Evolutionary conservation across 2,113 vertebrate genomes (phyloP).

Genomic region (Lampris megalopsis): DNA sequence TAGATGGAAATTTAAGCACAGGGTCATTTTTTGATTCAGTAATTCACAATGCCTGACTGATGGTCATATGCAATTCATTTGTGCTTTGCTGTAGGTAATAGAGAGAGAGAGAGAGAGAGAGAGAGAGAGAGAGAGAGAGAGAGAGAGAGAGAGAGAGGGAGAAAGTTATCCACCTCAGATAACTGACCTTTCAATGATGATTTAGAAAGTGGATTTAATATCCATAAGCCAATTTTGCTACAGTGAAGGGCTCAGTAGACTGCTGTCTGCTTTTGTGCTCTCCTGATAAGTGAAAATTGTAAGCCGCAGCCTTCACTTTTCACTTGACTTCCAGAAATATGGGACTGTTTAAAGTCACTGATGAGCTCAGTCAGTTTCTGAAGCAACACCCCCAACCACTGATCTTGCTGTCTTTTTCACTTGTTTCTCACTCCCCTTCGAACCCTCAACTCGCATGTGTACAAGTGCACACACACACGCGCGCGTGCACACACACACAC

Average conservation of each 20-base stretch:
- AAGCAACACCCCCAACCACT: neutral
- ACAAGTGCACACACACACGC: conserved; percentile 1
- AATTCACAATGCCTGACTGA: conserved; percentile 53
- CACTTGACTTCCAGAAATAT: conserved; percentile 55
- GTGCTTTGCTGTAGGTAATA: conserved; percentile 73
- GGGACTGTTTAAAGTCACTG: conserved; percentile 70
- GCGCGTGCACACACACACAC: conserved; percentile 32
- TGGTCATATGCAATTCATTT: conserved; percentile 74
- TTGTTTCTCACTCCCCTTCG: neutral
- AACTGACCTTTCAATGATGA: conserved; percentile 48
- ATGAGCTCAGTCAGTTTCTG: conserved; percentile 72
- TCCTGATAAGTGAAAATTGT: conserved; percentile 36
- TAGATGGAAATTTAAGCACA: conserved; percentile 37
- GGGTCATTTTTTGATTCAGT: conserved; percentile 58
- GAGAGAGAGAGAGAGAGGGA: conserved; percentile 18
- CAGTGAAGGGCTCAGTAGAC: conserved; percentile 32
- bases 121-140: conserved; percentile 4
- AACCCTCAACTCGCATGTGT: neutral
- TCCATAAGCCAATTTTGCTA: conserved; percentile 29
- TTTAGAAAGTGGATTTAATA: conserved; percentile 41
- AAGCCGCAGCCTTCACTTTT: conserved; percentile 28
- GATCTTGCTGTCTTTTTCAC: neutral
- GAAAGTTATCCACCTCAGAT: conserved; percentile 51
- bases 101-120: neutral
- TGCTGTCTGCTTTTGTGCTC: conserved; percentile 17